Evolutionary conservation across 2,113 vertebrate genomes (phyloP).

Genomic region (Gavia stellata): DNA sequence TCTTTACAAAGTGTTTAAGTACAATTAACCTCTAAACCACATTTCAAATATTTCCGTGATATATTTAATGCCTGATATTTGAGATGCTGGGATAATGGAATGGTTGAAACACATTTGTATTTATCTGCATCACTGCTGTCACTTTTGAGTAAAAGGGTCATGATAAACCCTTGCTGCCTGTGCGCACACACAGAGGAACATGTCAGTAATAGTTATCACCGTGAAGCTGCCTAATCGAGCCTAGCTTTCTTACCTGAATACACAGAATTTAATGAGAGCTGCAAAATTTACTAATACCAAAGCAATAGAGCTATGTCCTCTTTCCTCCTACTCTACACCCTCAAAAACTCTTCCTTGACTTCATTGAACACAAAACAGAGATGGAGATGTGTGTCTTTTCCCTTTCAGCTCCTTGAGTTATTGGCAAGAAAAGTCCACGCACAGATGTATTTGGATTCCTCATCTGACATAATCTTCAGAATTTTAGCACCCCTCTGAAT

Average conservation of each 20-base stretch:
- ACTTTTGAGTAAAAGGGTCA: background rate
- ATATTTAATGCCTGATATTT: background rate
- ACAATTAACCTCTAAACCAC: background rate
- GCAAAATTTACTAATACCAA: background rate
- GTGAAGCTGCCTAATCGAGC: background rate
- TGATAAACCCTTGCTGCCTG: background rate
- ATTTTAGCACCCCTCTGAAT: background rate
- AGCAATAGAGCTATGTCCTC: background rate
- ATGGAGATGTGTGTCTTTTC: background rate
- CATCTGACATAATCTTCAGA: background rate
- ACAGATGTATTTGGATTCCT: background rate
- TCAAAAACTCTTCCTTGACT: background rate
- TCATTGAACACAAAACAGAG: background rate
- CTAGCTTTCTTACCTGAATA: background rate
- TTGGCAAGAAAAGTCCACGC: background rate
- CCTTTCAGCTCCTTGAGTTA: background rate
- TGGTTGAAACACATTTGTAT: background rate
- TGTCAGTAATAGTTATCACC: background rate
- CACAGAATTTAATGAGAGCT: background rate
- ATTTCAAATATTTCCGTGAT: background rate
- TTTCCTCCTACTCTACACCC: background rate
- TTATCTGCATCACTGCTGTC: background rate
- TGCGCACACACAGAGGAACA: background rate
- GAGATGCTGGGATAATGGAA: background rate
- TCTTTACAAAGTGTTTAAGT: background rate